Evolutionary conservation across 2,113 vertebrate genomes (phyloP), one percentile per base, ranked within the genome.

Genomic region (Macquaria australasica): DNA sequence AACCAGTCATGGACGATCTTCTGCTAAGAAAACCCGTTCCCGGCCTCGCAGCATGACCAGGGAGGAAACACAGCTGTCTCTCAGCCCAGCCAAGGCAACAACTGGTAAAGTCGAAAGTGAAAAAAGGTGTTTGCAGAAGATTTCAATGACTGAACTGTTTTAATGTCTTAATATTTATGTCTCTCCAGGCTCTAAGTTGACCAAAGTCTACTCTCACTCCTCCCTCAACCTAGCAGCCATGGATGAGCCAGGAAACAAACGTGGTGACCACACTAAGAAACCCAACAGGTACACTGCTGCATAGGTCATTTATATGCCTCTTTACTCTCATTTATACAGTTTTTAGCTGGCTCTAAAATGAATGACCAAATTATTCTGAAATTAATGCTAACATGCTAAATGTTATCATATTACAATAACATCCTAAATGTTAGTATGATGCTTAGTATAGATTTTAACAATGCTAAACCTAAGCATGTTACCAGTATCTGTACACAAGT

Each of bases 21-120:
- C 91, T 31, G 34, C 90, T 6, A 82, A 95, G 93, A 94, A 96
- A 73, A 43, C 43, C 9, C 92, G 87, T 14, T 78, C 93, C 37
- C 66, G 95, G 74, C 96, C 96, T 20, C 97, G 96, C 78, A 97
- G 96, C 4, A 95, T 96, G 84, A 97, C 96, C 83, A 95, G 96
- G 18, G 97, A 97, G 28, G 96, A 96, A 78, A 96, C 95, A 0
- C 90, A 92, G 77, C 90, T 96, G 83, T 95, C 96, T 18, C 92
- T 96, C 77, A 98, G 97, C 82, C 97, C 97, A 0, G 96, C 96
- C 64, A 97, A 96, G 6, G 95, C 89, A 73, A 67, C 60, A 20
- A 10, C 64, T 31, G 91, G 95, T 95, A 89, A 84, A 31, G 14
- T 55, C 43, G 48, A 25, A 56, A 39, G 6, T 1, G 34, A 41